phyloP scores from a whole-genome alignment of 1,140 invertebrate species.

The Laupala kohalensis region DNA sequence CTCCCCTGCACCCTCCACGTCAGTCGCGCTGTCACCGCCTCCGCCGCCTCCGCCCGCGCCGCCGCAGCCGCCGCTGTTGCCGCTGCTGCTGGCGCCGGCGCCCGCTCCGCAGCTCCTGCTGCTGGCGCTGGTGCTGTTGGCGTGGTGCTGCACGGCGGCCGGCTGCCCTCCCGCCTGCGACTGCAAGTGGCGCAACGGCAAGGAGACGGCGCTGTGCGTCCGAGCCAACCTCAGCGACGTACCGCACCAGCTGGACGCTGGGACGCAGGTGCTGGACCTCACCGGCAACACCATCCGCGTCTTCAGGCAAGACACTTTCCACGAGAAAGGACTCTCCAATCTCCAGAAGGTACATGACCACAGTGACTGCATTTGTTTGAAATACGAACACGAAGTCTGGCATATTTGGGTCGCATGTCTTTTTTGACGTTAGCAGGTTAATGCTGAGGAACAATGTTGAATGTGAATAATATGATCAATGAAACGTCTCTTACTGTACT shows the following conservation, averaged over 20 bases:
- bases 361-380: no score
- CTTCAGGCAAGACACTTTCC: slow-evolving; percentile 26
- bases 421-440: no score
- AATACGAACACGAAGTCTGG: no score
- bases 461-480: no score
- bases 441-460: no score
- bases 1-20: no score
- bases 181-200: slow-evolving; percentile 75
- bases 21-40: no score
- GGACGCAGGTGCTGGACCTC: slow-evolving; percentile 64
- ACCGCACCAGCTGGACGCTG: slow-evolving; percentile 51
- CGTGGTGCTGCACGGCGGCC: slow-evolving; percentile 29
- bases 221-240: slow-evolving; percentile 54
- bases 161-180: slow-evolving; percentile 55
- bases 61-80: no score
- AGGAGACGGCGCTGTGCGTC: slow-evolving; percentile 64
- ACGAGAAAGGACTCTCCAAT: background rate
- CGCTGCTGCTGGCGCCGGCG: background rate
- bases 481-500: no score
- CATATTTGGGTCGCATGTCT: no score
- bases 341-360: background rate
- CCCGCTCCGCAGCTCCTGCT: background rate
- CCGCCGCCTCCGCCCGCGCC: no score
- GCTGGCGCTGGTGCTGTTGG: background rate
- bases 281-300: slow-evolving; percentile 52